Evolutionary conservation across 2,113 vertebrate genomes (phyloP).

Genomic region (Uropsilus gracilis): DNA sequence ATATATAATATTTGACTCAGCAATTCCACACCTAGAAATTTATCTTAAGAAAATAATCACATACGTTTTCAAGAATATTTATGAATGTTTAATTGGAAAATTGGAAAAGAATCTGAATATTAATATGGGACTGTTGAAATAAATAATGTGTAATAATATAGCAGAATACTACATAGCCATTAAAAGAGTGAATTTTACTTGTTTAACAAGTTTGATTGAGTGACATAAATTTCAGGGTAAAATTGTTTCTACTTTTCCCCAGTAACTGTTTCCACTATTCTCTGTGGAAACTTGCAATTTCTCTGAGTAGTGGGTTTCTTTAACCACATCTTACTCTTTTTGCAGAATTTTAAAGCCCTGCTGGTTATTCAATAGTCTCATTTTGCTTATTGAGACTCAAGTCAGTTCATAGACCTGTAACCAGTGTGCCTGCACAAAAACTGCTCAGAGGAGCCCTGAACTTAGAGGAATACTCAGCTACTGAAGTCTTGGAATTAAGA

Average conservation of each 20-base stretch:
- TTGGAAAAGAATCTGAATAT: slow-evolving; percentile 16
- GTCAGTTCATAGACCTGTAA: not conserved
- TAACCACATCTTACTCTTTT: not conserved
- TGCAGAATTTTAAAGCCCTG: not conserved
- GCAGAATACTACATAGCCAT: not conserved
- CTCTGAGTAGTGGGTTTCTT: not conserved
- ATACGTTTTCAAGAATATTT: slow-evolving; percentile 12
- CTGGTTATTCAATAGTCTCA: not conserved
- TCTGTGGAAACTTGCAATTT: slow-evolving; percentile 27
- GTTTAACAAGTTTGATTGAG: not conserved
- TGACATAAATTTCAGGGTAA: not conserved
- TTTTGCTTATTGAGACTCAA: not conserved
- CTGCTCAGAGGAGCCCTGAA: not conserved
- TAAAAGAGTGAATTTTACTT: slow-evolving; percentile 46
- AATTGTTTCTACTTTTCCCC: not conserved
- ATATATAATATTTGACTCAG: slow-evolving; percentile 44
- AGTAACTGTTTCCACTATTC: not conserved
- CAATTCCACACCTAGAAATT: slow-evolving; percentile 38
- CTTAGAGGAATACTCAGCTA: not conserved
- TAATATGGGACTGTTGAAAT: not conserved
- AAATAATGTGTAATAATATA: not conserved
- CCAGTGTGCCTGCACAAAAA: not conserved
- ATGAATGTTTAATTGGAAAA: slow-evolving; percentile 48
- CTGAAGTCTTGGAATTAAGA: not conserved
- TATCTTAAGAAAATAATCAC: slow-evolving; percentile 42